Percentiles rank a stretch among this genome's conserved stretches.
Conservation (phyloP, 2,797 vertebrate species). For the Ambastaia sidthimunki region DNA sequence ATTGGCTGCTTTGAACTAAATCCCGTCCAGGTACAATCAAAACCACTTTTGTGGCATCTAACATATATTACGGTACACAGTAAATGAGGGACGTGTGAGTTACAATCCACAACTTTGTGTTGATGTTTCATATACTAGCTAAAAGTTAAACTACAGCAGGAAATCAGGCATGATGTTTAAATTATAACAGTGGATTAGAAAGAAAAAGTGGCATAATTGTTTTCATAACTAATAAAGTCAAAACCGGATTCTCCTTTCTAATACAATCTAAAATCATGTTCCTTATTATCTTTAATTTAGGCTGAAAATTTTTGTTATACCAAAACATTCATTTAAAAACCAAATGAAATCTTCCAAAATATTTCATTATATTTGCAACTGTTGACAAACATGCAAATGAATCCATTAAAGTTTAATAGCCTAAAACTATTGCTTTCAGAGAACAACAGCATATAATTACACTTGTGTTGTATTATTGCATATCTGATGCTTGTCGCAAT, state of each 20-base stretch:
- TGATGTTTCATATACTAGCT: neutral
- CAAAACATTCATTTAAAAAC: slow-evolving; percentile 53
- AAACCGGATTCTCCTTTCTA: slow-evolving; percentile 29
- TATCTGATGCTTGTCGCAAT: slow-evolving; percentile 45
- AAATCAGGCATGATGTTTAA: neutral
- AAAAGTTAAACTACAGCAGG: neutral
- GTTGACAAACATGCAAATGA: slow-evolving; percentile 57
- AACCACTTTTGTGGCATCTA: slow-evolving; percentile 18
- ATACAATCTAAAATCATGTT: slow-evolving; percentile 6
- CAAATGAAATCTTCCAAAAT: slow-evolving; percentile 56
- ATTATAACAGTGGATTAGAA: slow-evolving; percentile 2
- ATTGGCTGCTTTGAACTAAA: slow-evolving; percentile 13
- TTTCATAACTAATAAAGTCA: slow-evolving; percentile 23
- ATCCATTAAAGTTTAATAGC: slow-evolving; percentile 63
- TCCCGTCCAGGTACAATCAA: slow-evolving; percentile 18
- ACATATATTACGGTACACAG: neutral
- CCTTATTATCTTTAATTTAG: slow-evolving; percentile 45
- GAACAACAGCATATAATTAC: slow-evolving; percentile 59
- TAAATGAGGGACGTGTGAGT: neutral
- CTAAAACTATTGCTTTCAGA: slow-evolving; percentile 48
- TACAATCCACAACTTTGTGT: neutral
- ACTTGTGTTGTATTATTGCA: slow-evolving; percentile 56
- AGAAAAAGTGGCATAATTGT: neutral
- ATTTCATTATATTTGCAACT: slow-evolving; percentile 53
- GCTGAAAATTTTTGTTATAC: slow-evolving; percentile 12